A percentile compares a stretch with the other conserved stretches of the same genome.
phyloP scores from a whole-genome alignment of 2,888 invertebrate species.

The Lepidochrysops patricia region DNA sequence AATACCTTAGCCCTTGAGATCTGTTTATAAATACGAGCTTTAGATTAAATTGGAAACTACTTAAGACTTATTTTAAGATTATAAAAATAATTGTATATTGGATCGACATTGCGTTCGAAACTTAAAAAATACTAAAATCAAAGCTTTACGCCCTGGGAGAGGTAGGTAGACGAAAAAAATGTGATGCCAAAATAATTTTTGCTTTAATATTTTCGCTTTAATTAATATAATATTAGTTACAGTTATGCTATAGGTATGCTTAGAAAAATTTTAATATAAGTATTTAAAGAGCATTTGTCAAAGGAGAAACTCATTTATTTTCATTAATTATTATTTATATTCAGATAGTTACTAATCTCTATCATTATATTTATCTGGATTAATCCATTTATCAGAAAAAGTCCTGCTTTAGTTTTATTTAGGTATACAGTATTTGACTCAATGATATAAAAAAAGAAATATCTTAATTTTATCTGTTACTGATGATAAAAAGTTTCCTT shows the following conservation, averaged over 20 bases:
- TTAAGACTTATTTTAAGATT: constrained; percentile 11
- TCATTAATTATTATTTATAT: neutral
- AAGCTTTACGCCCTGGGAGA: neutral
- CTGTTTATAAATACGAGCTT: too few relatives aligned
- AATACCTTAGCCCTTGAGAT: too few relatives aligned
- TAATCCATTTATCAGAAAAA: too few relatives aligned
- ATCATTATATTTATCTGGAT: too few relatives aligned
- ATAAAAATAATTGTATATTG: neutral
- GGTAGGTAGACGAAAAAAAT: neutral
- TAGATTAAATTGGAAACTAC: constrained; percentile 10
- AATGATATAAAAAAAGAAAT: too few relatives aligned
- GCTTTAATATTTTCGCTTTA: neutral
- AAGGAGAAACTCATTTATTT: neutral
- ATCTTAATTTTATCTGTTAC: too few relatives aligned
- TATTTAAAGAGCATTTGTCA: neutral
- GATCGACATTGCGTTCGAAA: neutral
- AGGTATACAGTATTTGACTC: too few relatives aligned
- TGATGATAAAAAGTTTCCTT: too few relatives aligned
- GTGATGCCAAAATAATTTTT: constrained; percentile 7
- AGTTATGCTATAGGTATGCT: neutral
- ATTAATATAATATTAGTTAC: neutral
- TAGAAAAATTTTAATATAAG: neutral
- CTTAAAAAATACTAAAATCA: neutral
- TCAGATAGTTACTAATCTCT: too few relatives aligned
- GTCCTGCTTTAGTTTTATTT: too few relatives aligned